Evolutionary conservation across 2,113 vertebrate species (phyloP).

Genomic region (Jacana jacana): DNA sequence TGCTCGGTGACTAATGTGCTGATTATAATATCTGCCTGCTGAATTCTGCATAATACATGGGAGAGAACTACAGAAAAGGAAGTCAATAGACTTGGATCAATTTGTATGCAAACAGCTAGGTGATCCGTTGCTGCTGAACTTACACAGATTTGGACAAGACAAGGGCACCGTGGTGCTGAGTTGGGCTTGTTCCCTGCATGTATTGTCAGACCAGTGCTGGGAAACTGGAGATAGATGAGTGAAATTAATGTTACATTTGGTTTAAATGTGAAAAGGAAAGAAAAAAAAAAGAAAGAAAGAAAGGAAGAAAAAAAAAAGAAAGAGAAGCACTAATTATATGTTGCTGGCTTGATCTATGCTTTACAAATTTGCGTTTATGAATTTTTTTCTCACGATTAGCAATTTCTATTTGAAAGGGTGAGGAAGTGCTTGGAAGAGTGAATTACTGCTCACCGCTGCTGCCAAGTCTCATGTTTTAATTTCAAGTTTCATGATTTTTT

Average conservation of each 20-base stretch:
- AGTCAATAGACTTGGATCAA: not conserved
- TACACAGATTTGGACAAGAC: not conserved
- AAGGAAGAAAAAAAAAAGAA: not conserved
- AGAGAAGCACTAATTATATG: slow-evolving; percentile 5
- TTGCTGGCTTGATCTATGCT: slow-evolving; percentile 42
- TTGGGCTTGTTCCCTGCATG: not conserved
- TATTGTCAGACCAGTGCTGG: not conserved
- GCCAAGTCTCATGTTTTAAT: slow-evolving; percentile 66
- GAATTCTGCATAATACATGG: slow-evolving; percentile 43
- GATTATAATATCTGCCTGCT: slow-evolving; percentile 22
- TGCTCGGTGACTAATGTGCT: slow-evolving; percentile 1
- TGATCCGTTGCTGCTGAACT: not conserved
- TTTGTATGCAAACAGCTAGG: not conserved
- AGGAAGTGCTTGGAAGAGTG: slow-evolving; percentile 62
- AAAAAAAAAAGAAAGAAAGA: not conserved
- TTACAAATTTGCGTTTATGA: slow-evolving; percentile 57
- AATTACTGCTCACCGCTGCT: slow-evolving; percentile 38
- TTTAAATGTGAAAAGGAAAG: not conserved
- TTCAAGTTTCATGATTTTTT: slow-evolving; percentile 54
- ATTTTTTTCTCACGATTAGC: slow-evolving; percentile 53
- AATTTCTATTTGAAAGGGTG: slow-evolving; percentile 63
- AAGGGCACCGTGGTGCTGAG: not conserved
- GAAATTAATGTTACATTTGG: slow-evolving; percentile 28
- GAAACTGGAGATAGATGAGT: not conserved
- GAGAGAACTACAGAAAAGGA: not conserved